phyloP scores from a whole-genome alignment of 2,888 invertebrate species.

The Drymonia ruficornis region DNA sequence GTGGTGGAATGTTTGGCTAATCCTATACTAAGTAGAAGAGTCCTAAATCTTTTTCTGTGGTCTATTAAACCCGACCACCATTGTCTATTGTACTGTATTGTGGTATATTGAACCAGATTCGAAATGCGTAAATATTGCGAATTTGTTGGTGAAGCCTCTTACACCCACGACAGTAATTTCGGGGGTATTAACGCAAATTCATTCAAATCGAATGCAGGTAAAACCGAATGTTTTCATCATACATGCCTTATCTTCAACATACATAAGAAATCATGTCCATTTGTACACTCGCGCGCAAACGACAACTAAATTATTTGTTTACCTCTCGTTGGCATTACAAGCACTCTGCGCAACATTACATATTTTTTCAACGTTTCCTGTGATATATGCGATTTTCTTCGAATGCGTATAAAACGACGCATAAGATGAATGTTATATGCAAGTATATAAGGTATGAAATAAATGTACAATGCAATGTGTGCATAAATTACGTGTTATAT shows the following conservation, averaged over 20 bases:
- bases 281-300: conserved; percentile 13
- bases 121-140: not conserved
- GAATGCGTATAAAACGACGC: conserved; percentile 8
- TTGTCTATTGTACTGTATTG: too few relatives aligned
- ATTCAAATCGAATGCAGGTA: not conserved
- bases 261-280: conserved; percentile 7
- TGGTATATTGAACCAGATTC: not conserved
- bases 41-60: too few relatives aligned
- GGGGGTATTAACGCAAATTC: too few relatives aligned
- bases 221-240: not conserved
- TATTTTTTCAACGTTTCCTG: conserved; percentile 15
- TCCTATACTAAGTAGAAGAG: too few relatives aligned
- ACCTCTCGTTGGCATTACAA: conserved; percentile 25
- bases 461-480: not conserved
- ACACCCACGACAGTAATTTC: too few relatives aligned
- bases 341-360: conserved; percentile 18
- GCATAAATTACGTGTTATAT: not conserved
- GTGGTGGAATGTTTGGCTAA: too few relatives aligned
- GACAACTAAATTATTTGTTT: conserved; percentile 34
- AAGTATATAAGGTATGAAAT: not conserved
- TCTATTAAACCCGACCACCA: too few relatives aligned
- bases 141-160: not conserved
- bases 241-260: not conserved
- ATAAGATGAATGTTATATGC: conserved; percentile 2
- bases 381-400: conserved; percentile 28